phyloP scores from a whole-genome alignment of 2,888 invertebrate genomes.

The Aelia acuminata region DNA sequence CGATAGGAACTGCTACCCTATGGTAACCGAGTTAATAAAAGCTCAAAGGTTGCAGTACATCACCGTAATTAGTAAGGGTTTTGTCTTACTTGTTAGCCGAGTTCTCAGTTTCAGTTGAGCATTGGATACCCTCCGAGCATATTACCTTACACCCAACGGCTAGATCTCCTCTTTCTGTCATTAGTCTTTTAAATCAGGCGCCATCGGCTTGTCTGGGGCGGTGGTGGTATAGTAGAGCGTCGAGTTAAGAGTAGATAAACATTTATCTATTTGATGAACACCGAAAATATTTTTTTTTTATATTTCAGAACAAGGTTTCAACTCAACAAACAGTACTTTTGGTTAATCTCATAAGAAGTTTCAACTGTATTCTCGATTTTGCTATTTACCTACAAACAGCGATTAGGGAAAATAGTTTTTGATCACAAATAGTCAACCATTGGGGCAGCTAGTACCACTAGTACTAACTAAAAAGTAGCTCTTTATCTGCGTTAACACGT shows the following conservation, averaged over 20 bases:
- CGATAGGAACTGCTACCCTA: constrained; percentile 2
- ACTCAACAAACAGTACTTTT: no score
- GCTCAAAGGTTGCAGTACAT: constrained; percentile 48
- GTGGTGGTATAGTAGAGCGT: not conserved
- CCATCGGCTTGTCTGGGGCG: not conserved
- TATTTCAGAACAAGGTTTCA: not conserved
- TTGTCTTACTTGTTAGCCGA: constrained; percentile 49
- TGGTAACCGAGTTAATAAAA: constrained; percentile 42
- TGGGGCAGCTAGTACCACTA: no score
- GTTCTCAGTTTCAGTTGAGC: constrained; percentile 39
- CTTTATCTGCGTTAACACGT: no score
- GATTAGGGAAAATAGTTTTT: no score
- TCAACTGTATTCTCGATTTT: no score
- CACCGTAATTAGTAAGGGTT: constrained; percentile 47
- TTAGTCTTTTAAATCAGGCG: constrained; percentile 42
- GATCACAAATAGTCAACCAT: no score
- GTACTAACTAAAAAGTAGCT: no score
- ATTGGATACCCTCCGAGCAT: constrained; percentile 25
- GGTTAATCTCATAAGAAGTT: no score
- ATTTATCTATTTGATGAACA: not conserved
- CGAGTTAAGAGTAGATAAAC: not conserved
- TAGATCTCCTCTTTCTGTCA: constrained; percentile 26
- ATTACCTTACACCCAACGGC: constrained; percentile 22
- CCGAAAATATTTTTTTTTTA: not conserved
- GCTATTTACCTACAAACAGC: no score